Evolutionary conservation across 2,797 vertebrate species (phyloP), one percentile per base, ranked within the genome.

Genomic region (Centroberyx gerrardi): DNA sequence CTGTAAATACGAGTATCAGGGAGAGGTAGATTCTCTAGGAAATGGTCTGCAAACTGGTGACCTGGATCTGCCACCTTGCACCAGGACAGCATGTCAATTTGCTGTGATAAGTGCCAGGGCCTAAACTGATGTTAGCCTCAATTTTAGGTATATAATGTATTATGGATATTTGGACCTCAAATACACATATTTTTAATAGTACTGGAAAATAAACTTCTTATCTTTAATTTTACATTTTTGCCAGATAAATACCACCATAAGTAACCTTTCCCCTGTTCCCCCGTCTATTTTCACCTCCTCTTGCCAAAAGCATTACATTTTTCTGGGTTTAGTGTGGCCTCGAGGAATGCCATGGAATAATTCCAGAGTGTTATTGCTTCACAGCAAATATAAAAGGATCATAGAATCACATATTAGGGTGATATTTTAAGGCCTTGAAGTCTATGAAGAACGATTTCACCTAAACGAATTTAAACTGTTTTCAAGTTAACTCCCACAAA

Each of bases 1-100:
- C 77, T 54, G 29, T n/a, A 14, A 46, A 17, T 8, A 36, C 8
- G 13, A 17, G 31, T n/a, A 31, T 9, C 54, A 33, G 31, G 8
- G 44, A 36, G 33, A 51, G 60, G 38, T 13, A 42, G 52, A 76
- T 68, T 75, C 22, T 79, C 17, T 31, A 68, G 10, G 56, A 59
- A 70, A 73, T 42, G 17, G n/a, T 60, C 61, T 78, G 13, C 6
- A 70, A 72, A 70, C 14, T 27, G 5, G 54, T 58, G 64, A 48
- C 42, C 62, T 22, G 38, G 31, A 46, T 46, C 14, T 46, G 13
- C 14, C 44, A 22, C 44, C 44, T 15, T 15, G 44, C 44, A 46
- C 13, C 10, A 55, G 29, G 13, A 69, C 31, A 18, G 51, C 33
- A 65, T 9, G 60, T 56, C 9, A 29, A 22, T 58, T 29, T 74